A percentile compares a stretch with the other conserved stretches of the same genome.
Evolutionary conservation across 2,888 invertebrate genomes (phyloP).

Genomic region (Lasioglossum figueresi): DNA sequence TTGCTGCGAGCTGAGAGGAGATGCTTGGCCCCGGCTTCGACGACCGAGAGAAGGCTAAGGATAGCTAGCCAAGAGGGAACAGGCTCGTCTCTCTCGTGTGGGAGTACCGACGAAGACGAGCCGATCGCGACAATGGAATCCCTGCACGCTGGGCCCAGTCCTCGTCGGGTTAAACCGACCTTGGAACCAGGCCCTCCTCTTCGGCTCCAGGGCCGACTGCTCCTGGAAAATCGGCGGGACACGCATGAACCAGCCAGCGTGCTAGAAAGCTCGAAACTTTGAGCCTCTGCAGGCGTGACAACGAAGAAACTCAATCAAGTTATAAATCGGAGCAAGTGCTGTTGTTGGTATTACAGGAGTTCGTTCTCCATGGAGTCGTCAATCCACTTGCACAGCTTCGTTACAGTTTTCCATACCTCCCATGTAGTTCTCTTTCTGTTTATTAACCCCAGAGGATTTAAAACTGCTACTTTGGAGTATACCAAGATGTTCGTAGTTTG

Average conservation of each 20-base stretch:
- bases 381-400: neutral
- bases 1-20: slow-evolving; percentile 14
- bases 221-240: neutral
- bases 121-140: slow-evolving; percentile 36
- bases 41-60: slow-evolving; percentile 50
- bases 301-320: neutral
- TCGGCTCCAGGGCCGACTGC: neutral
- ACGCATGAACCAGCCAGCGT: no score
- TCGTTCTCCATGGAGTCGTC: neutral
- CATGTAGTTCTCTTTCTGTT: neutral
- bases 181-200: neutral
- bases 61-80: slow-evolving; percentile 37
- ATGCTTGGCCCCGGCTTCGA: slow-evolving; percentile 34
- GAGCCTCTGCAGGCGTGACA: no score
- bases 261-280: neutral
- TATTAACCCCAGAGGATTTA: neutral
- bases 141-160: neutral
- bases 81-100: slow-evolving; percentile 10
- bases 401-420: neutral
- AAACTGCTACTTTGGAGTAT: neutral
- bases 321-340: neutral
- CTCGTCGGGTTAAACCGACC: neutral
- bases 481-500: neutral
- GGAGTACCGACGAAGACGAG: slow-evolving; percentile 13
- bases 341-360: neutral